Conservation (phyloP, 1,140 invertebrate genomes). For the Orius insidiosus region DNA sequence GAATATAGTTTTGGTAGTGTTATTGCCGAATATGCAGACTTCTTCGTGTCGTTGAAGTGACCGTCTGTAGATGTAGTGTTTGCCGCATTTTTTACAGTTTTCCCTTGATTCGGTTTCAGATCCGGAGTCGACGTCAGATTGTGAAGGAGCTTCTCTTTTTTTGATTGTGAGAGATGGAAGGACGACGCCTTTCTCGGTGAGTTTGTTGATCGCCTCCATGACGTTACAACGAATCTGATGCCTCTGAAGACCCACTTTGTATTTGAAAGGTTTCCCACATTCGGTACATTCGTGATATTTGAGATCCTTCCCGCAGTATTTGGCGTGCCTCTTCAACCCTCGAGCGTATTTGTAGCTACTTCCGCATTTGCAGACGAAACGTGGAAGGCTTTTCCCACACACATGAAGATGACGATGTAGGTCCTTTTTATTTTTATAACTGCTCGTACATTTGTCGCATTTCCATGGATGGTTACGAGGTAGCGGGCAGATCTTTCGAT, state of each 20-base stretch:
- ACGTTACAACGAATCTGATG: conserved; percentile 22
- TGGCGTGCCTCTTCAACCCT: conserved; percentile 31
- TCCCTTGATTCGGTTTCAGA: no score
- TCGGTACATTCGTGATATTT: conserved; percentile 14
- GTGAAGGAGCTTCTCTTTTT: no score
- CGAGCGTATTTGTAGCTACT: conserved; percentile 26
- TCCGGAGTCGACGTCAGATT: no score
- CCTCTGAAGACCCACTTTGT: conserved; percentile 30
- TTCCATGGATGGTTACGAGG: conserved; percentile 8
- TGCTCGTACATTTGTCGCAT: conserved; percentile 11
- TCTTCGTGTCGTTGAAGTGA: no score
- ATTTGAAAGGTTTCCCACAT: conserved; percentile 24
- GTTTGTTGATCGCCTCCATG: no score
- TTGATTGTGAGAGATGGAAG: no score
- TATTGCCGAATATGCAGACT: no score
- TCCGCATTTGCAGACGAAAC: conserved; percentile 14
- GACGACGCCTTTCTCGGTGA: no score
- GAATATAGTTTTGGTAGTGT: no score
- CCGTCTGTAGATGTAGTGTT: no score
- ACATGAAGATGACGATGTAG: conserved; percentile 9
- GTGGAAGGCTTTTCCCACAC: conserved; percentile 4
- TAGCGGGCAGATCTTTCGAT: no score
- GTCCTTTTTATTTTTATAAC: conserved; percentile 15
- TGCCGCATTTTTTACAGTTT: no score
- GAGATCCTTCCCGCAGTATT: conserved; percentile 12